Base-by-base conservation (phyloP, 1,140 invertebrate genomes). In the Drosophila orosa region DNA sequence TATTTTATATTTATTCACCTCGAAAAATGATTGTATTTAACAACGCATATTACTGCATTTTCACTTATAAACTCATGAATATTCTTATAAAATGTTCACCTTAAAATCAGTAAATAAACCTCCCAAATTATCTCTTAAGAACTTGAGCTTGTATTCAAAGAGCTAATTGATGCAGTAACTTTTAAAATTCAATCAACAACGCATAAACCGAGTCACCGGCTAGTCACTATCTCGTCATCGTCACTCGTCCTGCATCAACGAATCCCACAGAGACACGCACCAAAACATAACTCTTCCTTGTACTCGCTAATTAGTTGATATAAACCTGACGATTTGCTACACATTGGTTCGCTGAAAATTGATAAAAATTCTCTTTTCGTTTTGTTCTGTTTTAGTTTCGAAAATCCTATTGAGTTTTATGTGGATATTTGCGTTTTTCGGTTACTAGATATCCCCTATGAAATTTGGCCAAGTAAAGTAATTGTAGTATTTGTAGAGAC, bases 401-500 rank as follows among this genome's bases (percentile, higher is more conserved):
- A 31, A 33, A 66, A 65, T 22, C 3, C 6, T 50, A 12, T 66
- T 68, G 0, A 52, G 27, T 68, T 68, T 29, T 40, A 65, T 48
- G 31, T 63, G 54, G 12, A 62, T 31, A 40, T 37, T 35, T 45
- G 40, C 9, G 27, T 33, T 55, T 44, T 17, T 45, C 15, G 12
- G 33, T 71, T 69, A 33, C 50, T 58, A 69, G 65, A 22, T 42
- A 7, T 5, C 5, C 45, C 31, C 33, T 54, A 12, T 24, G 3
- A 37, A 71, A 71, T 48, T 71, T 71, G 68, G 65, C 68, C 68
- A 58, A 71, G 61, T 68, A 48, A 71, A 71, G 66, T 71, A 71
- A 47, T 39, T 59, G 42, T 71, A 71, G 68, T 27, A 33, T 33
- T 58, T 35, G 42, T 57, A 71, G 27, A 71, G 9, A 52, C 12